phyloP scores from a whole-genome alignment of 53 echinoderm and acorn worm species.

The Echinarachnius parma region DNA sequence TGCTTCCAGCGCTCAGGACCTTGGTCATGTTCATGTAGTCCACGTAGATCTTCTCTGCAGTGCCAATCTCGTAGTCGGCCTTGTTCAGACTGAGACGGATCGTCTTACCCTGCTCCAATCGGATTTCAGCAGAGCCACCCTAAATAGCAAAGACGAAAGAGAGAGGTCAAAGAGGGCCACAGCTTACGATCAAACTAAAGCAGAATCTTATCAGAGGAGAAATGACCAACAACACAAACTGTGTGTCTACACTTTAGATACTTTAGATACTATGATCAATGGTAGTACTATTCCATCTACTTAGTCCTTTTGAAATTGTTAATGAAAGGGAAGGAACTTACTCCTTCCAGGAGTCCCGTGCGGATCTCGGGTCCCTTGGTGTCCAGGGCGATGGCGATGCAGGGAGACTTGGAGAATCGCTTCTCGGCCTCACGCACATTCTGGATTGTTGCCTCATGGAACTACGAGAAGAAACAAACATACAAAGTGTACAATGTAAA shows the following conservation, averaged over 20 bases:
- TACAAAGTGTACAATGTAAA: too few relatives aligned
- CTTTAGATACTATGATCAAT: too few relatives aligned
- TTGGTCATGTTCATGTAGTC: slow-evolving; percentile 90
- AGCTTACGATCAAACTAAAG: too few relatives aligned
- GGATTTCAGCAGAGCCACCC: slow-evolving; percentile 92
- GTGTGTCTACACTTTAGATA: too few relatives aligned
- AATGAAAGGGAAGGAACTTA: too few relatives aligned
- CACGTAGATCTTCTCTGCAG: slow-evolving; percentile 71
- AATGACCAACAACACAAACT: too few relatives aligned
- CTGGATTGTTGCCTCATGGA: slow-evolving; percentile 69
- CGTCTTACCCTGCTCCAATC: slow-evolving; percentile 65
- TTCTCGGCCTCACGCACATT: slow-evolving; percentile 84
- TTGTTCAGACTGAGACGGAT: slow-evolving; percentile 82
- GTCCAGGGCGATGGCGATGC: slow-evolving; percentile 91
- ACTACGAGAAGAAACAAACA: slow-evolving; percentile 48
- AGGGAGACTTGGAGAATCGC: slow-evolving; percentile 52
- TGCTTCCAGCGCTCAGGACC: slow-evolving; percentile 60
- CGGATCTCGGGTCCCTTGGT: slow-evolving; percentile 99
- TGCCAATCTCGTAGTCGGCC: slow-evolving; percentile 59
- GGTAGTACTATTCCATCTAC: too few relatives aligned
- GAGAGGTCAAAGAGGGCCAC: too few relatives aligned
- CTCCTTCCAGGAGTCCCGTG: slow-evolving; percentile 89
- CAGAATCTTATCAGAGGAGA: too few relatives aligned
- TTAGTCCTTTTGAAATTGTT: too few relatives aligned
- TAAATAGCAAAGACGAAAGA: too few relatives aligned